Conservation (phyloP, 2,888 invertebrate genomes). For the Cheilosia urbana region DNA sequence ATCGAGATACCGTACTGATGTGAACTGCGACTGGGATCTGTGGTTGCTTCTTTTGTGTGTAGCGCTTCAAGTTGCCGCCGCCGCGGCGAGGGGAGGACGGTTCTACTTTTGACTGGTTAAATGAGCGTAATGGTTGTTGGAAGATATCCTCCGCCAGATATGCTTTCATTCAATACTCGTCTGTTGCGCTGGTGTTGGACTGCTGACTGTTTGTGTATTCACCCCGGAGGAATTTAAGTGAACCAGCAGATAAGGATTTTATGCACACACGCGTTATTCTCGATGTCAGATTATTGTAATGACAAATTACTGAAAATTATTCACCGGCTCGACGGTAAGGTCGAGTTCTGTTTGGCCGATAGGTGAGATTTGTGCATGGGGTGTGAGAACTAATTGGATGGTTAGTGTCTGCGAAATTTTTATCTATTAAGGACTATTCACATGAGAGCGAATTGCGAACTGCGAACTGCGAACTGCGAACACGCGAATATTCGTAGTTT, state of each 20-base stretch:
- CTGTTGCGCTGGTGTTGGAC: constrained; percentile 40
- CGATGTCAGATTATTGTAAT: constrained; percentile 77
- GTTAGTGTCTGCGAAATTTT: too few relatives aligned
- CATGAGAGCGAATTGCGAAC: too few relatives aligned
- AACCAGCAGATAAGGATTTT: constrained; percentile 68
- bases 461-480: too few relatives aligned
- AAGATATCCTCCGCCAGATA: constrained; percentile 59
- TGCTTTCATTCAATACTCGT: constrained; percentile 52
- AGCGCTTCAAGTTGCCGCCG: constrained; percentile 6
- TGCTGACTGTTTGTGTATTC: constrained; percentile 40
- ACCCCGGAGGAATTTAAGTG: constrained; percentile 52
- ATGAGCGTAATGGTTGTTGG: constrained; percentile 69
- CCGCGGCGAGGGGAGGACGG: constrained; percentile 41
- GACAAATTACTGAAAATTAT: constrained; percentile 78
- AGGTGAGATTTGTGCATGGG: neutral
- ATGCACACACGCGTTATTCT: constrained; percentile 77
- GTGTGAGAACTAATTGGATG: too few relatives aligned
- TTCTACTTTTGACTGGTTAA: constrained; percentile 75
- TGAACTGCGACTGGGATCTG: constrained; percentile 38
- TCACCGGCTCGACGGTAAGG: constrained; percentile 56
- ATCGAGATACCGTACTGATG: constrained; percentile 47
- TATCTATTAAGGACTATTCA: too few relatives aligned
- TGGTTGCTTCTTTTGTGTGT: constrained; percentile 63
- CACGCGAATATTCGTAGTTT: too few relatives aligned
- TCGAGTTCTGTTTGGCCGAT: neutral